Percentiles rank a stretch among this genome's conserved stretches.
phyloP scores from a whole-genome alignment of 2,113 vertebrate genomes.

The Accipiter cooperii region DNA sequence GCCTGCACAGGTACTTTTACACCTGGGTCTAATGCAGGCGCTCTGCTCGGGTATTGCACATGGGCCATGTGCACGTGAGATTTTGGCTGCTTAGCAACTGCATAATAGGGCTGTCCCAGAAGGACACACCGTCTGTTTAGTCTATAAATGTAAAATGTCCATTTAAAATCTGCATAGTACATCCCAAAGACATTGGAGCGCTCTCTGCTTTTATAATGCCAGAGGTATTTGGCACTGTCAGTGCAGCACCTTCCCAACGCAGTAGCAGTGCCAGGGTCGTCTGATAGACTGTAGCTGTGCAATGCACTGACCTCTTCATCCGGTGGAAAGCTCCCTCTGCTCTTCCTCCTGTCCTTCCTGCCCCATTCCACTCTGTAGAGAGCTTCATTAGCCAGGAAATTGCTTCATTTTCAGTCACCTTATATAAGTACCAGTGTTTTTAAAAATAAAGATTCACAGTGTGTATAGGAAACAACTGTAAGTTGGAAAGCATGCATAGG shows the following conservation, averaged over 20 bases:
- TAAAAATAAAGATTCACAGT: background rate
- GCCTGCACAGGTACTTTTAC: background rate
- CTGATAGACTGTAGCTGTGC: background rate
- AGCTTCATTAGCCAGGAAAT: background rate
- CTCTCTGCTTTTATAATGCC: background rate
- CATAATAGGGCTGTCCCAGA: background rate
- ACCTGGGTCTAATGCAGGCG: accelerated
- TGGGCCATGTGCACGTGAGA: background rate
- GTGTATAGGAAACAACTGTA: background rate
- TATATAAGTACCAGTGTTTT: background rate
- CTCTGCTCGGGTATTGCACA: background rate
- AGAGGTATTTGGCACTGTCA: background rate
- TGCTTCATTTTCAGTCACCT: background rate
- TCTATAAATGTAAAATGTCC: background rate
- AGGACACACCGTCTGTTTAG: background rate
- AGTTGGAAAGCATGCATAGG: background rate
- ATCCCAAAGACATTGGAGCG: background rate
- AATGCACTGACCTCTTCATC: background rate
- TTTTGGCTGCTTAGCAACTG: slow-evolving; percentile 14
- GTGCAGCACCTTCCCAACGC: background rate
- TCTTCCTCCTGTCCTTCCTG: background rate
- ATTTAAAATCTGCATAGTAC: background rate
- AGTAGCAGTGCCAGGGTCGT: background rate
- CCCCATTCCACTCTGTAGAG: background rate
- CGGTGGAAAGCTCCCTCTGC: background rate